Percentiles rank a stretch among this genome's conserved stretches.
Evolutionary conservation across 2,797 vertebrate species (phyloP).

Genomic region (Neosalanx taihuensis): DNA sequence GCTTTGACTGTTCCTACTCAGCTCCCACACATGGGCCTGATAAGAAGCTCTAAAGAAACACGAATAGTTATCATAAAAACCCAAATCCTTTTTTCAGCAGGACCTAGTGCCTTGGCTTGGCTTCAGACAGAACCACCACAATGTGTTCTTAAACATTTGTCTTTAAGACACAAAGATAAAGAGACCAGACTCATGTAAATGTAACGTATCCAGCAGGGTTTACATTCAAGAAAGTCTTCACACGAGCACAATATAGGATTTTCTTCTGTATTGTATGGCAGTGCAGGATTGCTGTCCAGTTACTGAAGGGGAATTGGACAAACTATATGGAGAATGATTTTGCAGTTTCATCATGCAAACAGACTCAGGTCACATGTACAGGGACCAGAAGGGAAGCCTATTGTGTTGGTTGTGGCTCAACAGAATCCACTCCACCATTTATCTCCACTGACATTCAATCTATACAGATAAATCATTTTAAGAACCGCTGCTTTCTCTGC

Average conservation of each 20-base stretch:
- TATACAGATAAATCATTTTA: constrained; percentile 52
- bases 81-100: neutral
- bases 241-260: no score
- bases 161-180: neutral
- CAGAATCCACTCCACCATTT: constrained; percentile 38
- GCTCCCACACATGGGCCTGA: neutral
- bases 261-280: no score
- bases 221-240: no score
- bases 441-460: constrained; percentile 48
- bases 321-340: neutral
- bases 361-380: neutral
- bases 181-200: no score
- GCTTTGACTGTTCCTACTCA: neutral
- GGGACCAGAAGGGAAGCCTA: neutral
- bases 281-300: no score
- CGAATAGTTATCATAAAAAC: neutral
- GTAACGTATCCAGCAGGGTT: no score
- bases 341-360: neutral
- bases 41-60: neutral
- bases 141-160: neutral
- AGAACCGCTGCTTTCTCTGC: constrained; percentile 27
- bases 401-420: constrained; percentile 33
- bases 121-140: neutral
- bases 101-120: neutral
- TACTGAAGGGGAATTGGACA: neutral